Evolutionary conservation across 2,113 vertebrate species (phyloP), one percentile per base, ranked within the genome.

Genomic region (Trichomycterus rosablanca): DNA sequence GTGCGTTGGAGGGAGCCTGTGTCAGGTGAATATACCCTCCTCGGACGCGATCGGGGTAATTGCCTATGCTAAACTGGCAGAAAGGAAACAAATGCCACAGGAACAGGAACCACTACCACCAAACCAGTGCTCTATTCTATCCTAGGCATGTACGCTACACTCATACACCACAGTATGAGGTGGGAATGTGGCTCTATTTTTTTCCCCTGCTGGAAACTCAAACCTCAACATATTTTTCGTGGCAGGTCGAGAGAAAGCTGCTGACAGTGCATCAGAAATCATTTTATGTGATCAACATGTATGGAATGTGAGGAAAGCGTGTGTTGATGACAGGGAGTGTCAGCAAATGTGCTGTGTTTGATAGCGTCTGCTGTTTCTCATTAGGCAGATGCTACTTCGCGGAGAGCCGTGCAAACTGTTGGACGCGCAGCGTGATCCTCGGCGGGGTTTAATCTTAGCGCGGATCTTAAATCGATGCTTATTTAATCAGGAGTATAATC

Each of bases 211-310:
- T 15, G 55, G 55, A 46, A 64, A 65, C 63, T 58, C 59, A 49
- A 57, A 68, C 48, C 60, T 43, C 37, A 65, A 52, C 61, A 65
- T 40, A 60, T 65, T 59, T n/a, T 65, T 46, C 23, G 14, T 65
- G 62, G 51, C 42, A 63, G 34, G 56, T 49, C 40, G 73, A 80
- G 76, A 77, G 81, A 54, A 74, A 78, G 78, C 74, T 20, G 76
- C 70, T 78, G 83, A 85, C 83, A 82, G 74, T 75, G 60, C 67
- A 81, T 84, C 83, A 82, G 71, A 75, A 81, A 76, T 78, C 53
- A 49, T 75, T 78, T 79, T 80, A 77, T 83, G 78, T 84, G 81
- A 85, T 86, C 83, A 80, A 67, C 59, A 73, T 5, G 65, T 76
- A 83, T 68, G 64, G 79, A 81, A 80, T 73, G 76, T 74, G 70